These are phyloP conservation scores for Clupea harengus DNA, from an alignment of 2,113 vertebrate species.

Conservation along the genomic window DNA sequence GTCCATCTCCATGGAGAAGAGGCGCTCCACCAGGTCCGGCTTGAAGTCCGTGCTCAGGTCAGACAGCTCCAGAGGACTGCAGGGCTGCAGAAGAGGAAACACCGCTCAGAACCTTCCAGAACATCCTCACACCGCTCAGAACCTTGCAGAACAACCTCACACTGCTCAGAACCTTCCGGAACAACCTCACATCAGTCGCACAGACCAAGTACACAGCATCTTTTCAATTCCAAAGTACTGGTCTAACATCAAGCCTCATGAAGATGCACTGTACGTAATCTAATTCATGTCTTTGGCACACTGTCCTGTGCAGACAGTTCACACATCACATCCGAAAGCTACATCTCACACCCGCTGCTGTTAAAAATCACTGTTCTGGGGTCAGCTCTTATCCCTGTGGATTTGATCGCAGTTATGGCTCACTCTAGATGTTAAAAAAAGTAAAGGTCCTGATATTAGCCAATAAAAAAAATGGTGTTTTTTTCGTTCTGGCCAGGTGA, in stretches of 20 bases:
- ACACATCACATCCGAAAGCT: too few relatives aligned
- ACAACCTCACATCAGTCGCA: background rate
- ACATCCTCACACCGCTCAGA: background rate
- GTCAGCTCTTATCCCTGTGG: background rate
- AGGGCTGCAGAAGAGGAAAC: conserved; percentile 72
- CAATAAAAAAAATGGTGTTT: too few relatives aligned
- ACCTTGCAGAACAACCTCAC: background rate
- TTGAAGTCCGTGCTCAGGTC: conserved; percentile 88
- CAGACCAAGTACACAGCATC: background rate
- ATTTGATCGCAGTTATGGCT: too few relatives aligned
- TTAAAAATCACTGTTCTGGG: background rate
- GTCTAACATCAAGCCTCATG: background rate
- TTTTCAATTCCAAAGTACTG: background rate
- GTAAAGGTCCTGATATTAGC: too few relatives aligned
- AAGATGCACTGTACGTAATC: background rate
- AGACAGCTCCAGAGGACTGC: conserved; percentile 79
- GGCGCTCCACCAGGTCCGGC: conserved; percentile 88
- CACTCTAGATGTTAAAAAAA: background rate
- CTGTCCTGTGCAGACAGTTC: background rate
- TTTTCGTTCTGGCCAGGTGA: too few relatives aligned
- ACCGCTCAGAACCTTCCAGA: background rate
- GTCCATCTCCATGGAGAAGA: conserved; percentile 93
- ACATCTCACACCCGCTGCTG: too few relatives aligned
- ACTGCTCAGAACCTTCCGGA: background rate
- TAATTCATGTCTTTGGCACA: background rate